These are phyloP conservation scores for Marisa cornuarietis DNA, from an alignment of 1,140 invertebrate genomes.

Conservation along the genomic window DNA sequence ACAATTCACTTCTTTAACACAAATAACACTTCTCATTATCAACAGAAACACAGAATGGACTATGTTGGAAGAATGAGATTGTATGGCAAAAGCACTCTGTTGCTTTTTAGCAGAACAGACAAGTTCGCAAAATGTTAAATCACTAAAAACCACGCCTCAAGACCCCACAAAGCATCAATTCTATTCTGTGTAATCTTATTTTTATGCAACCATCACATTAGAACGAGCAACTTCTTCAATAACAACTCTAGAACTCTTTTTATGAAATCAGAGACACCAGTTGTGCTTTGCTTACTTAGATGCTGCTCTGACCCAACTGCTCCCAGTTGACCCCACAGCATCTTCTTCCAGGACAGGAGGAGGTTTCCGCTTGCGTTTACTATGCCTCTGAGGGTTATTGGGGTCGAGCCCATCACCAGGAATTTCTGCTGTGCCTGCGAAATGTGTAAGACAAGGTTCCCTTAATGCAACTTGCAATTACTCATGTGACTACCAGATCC, in stretches of 20 bases:
- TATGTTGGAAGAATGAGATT: neutral
- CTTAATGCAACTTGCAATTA: too few species aligned
- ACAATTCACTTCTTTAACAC: too few species aligned
- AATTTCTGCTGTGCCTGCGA: neutral
- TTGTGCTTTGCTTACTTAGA: constrained; percentile 44
- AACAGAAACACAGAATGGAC: too few species aligned
- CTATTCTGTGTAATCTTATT: too few species aligned
- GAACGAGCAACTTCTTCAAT: neutral
- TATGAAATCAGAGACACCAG: neutral
- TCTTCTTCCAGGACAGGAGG: constrained; percentile 48
- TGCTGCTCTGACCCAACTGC: constrained; percentile 55
- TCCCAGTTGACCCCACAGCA: constrained; percentile 27
- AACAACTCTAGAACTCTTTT: neutral
- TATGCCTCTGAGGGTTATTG: constrained; percentile 30
- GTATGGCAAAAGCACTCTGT: neutral
- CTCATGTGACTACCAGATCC: too few species aligned
- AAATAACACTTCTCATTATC: too few species aligned
- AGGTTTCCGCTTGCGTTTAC: constrained; percentile 58
- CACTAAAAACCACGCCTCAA: too few species aligned
- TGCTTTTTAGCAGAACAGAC: too few species aligned
- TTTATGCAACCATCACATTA: neutral
- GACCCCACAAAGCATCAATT: too few species aligned
- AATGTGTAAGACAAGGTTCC: too few species aligned
- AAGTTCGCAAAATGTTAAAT: too few species aligned
- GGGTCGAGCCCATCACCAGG: constrained; percentile 16